Evolutionary conservation across 2,797 vertebrate genomes (phyloP).

Genomic region (Lepus oiostolus): DNA sequence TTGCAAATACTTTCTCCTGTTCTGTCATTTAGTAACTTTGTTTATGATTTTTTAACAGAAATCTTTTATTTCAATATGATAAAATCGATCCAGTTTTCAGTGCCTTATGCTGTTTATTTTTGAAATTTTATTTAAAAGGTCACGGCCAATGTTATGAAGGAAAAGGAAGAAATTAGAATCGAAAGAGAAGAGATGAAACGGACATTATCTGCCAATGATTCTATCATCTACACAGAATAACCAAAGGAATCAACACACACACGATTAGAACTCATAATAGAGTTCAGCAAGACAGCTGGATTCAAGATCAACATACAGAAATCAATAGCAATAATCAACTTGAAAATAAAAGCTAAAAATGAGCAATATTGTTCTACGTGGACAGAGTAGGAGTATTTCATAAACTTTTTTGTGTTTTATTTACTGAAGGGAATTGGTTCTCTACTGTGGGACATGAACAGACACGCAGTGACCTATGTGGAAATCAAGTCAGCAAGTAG

Average conservation of each 20-base stretch:
- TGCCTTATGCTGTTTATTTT: not conserved
- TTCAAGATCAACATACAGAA: conserved; percentile 64
- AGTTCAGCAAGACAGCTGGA: conserved; percentile 40
- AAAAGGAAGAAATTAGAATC: conserved; percentile 30
- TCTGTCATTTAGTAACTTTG: not conserved
- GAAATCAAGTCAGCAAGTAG: conserved; percentile 49
- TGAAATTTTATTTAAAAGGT: conserved; percentile 58
- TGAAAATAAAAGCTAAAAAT: conserved; percentile 63
- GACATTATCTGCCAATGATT: conserved; percentile 60
- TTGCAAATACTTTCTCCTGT: conserved; percentile 21
- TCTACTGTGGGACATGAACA: conserved; percentile 56
- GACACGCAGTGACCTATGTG: conserved; percentile 47
- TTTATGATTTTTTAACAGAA: conserved; percentile 26
- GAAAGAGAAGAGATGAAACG: conserved; percentile 7
- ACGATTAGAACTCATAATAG: conserved; percentile 50
- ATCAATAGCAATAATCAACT: conserved; percentile 58
- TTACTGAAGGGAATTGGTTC: conserved; percentile 49
- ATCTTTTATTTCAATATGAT: conserved; percentile 28
- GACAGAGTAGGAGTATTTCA: conserved; percentile 46
- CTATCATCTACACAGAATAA: conserved; percentile 50
- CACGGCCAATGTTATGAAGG: conserved; percentile 11
- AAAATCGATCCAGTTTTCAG: conserved; percentile 11
- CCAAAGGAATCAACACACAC: not conserved
- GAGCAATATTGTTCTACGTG: not conserved
- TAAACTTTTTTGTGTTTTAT: conserved; percentile 69